Base-by-base conservation (phyloP, 2,797 vertebrate species). In the Periophthalmus magnuspinnatus region DNA sequence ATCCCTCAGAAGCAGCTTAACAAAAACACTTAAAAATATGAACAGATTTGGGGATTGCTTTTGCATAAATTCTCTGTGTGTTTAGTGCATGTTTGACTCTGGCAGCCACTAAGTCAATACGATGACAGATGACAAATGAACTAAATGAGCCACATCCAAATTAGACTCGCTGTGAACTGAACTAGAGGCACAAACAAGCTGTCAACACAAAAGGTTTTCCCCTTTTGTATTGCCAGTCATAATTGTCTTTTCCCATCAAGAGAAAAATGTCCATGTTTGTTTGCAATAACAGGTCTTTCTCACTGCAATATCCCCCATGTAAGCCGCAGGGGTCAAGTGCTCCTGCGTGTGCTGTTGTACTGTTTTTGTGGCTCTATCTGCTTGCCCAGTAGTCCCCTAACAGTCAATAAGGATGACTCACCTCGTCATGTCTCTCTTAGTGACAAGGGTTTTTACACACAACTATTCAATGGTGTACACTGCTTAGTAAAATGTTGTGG, bases 341-440 rank as follows among this genome's bases (percentile, higher is more conserved):
- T 65, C 10, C 8, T 10, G 24, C 4, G 17, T 63, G 61, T 63
- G 61, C 13, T 61, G 21, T 63, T 45, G 22, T 5, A 45, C 19
- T 62, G 61, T 47, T 47, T 21, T 47, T 10, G 38, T 41, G 38
- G n/a, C 36, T 41, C 60, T 21, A 41, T 41, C 36, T 7, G 13
- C 59, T 45, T 21, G 21, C 45, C 14, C 62, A 65, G 41, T 32
- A 17, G 22, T 50, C 45, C 13, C 21, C 41, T 45, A 28, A 65
- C 62, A 64, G 38, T 64, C 61, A 47, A 50, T 50, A 48, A 48
- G 62, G 16, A 65, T 65, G 62, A 65, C 62, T 65, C 62, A 65
- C 48, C 41, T 28, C 24, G 16, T 45, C 36, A 45, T 24, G 9
- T 24, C 38, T 45, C 61, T 45, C 38, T 63, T 48, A 48, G 22